Base-by-base conservation (phyloP, 2,797 vertebrate species). In the Schizothorax lantsangensis region DNA sequence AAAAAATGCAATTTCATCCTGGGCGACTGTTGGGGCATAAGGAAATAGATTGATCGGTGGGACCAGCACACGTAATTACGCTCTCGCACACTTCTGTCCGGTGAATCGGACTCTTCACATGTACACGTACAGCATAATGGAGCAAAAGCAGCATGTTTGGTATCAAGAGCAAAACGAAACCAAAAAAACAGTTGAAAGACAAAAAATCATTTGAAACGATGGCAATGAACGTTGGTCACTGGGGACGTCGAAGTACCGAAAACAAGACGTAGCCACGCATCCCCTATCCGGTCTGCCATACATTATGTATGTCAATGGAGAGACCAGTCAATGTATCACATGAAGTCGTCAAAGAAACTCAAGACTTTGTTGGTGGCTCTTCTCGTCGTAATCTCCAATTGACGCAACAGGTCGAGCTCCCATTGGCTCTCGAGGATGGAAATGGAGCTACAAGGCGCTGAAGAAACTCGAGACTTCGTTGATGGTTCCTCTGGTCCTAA, bases 81-180 rank as follows among this genome's bases (percentile, higher is more conserved):
- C 43, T 52, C 38, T 38, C 10, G 12, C 40, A 69, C 43, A 62
- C 54, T 79, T 69, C 14, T 0, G 21, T 84, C 81, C 26, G 43
- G 21, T 86, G 15, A 21, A 74, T 59, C 38, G 33, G 12, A 57
- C 45, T 82, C 83, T 88, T 91, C 90, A 89, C 88, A 85, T 74
- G 92, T 93, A 92, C 92, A 93, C 85, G 82, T 93, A 94, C 93
- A 94, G 93, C 94, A 93, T 91, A 93, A 93, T 94, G 87, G 74
- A 94, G 92, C 93, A 91, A 95, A 88, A 96, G 95, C 95, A 96
- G 95, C 95, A 96, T 93, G 94, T 95, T 95, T 95, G 93, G 94
- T 95, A 85, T 95, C 91, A 89, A 91, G 92, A 91, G 89, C 68
- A 66, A 89, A 88, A 89, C 10, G 43, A 66, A 74, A 66, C 26